Evolutionary conservation across 1,140 invertebrate species (phyloP).

Genomic region (Neomicropteryx cornuta): DNA sequence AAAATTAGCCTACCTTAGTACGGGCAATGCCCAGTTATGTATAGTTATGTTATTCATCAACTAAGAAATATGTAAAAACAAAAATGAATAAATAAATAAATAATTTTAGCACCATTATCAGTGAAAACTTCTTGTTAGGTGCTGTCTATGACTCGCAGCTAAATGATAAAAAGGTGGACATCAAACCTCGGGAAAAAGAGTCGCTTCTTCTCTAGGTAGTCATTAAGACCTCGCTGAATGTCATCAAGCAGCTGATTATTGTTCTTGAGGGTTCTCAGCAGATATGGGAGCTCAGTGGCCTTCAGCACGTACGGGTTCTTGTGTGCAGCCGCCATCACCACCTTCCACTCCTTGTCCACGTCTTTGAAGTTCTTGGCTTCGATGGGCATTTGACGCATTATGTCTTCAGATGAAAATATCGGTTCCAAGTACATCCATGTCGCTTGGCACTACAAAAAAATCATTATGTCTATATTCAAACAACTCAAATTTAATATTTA

Average conservation of each 20-base stretch:
- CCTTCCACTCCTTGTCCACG: conserved; percentile 66
- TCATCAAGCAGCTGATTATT: conserved; percentile 68
- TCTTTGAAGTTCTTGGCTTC: conserved; percentile 79
- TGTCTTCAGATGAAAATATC: conserved; percentile 94
- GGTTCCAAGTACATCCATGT: conserved; percentile 90
- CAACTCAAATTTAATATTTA: too few species aligned
- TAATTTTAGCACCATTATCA: too few species aligned
- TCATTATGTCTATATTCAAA: too few species aligned
- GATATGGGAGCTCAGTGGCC: conserved; percentile 72
- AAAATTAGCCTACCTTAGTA: too few species aligned
- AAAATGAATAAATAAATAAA: too few species aligned
- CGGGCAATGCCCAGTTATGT: too few species aligned
- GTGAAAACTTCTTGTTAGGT: too few species aligned
- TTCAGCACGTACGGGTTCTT: conserved; percentile 61
- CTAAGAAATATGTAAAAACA: too few species aligned
- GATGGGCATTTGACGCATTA: conserved; percentile 94
- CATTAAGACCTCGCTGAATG: conserved; percentile 91
- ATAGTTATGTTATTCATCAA: too few species aligned
- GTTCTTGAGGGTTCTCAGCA: conserved; percentile 60
- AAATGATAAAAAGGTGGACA: not conserved
- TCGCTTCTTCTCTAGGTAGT: conserved; percentile 94
- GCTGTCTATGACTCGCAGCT: too few species aligned
- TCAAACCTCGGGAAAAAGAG: conserved; percentile 76
- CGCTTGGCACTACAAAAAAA: conserved; percentile 26
- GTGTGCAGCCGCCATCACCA: conserved; percentile 66